Base-by-base conservation (phyloP, 2,113 vertebrate genomes). In the Laticauda colubrina region DNA sequence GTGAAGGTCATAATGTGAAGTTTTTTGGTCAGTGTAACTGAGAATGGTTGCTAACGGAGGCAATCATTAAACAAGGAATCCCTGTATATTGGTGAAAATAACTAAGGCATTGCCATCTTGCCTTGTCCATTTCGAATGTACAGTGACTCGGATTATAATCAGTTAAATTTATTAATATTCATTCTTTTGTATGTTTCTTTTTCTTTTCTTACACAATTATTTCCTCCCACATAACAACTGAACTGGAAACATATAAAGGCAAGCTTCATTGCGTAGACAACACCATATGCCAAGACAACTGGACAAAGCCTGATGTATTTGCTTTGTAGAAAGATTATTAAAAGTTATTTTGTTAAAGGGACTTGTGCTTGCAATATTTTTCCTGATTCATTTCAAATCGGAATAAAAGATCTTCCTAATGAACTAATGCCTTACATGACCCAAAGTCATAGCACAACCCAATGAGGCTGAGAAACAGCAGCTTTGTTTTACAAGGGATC, bases 221-320 rank as follows among this genome's bases (percentile, higher is more conserved):
- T 96, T 95, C 95, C 96, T 97, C 94, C 94, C 94, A 95, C 95
- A 95, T 95, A 96, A 96, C 89, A 95, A 92, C 96, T 69, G 61
- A 94, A 91, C 95, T 96, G 94, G 96, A 96, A 97, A 94, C 69
- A 93, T 94, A 95, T 61, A 81, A 94, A 95, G 93, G 90, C 55
- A 91, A 88, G 55, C 93, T 95, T 96, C 91, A 90, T 96, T 96
- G 81, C 96, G 75, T 96, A 94, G 94, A 94, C 94, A 95, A 93
- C 93, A 95, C 85, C 90, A 91, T 94, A 93, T 94, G 93, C 93
- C 92, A 93, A 93, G 96, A 95, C 94, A 95, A 95, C 96, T 96
- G 94, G 94, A 94, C 93, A 94, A 90, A 89, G 88, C 51, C 57
- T 85, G 85, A 93, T 95, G 57, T 75, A 87, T 95, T 95, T 94